Evolutionary conservation across 2,888 invertebrate genomes (phyloP), one percentile per base, ranked within the genome.

Genomic region (Meta bourneti): DNA sequence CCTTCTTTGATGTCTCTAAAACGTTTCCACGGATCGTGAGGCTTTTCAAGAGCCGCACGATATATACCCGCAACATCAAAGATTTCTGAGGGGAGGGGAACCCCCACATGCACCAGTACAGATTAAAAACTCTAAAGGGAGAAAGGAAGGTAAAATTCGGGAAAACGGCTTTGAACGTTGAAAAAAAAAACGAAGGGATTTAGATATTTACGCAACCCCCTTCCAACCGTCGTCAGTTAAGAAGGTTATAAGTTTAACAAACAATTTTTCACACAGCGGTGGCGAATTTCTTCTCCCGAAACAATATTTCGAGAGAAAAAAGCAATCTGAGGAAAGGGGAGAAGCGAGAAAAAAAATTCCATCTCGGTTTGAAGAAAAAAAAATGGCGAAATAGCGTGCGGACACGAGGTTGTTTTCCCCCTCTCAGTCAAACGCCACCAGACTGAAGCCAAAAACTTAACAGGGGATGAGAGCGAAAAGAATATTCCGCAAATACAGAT

Each of bases 221-320:
- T 9, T 9, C 61, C 61, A 16, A 61, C 61, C 61, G 61, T 69
- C 72, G 20, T 77, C 77, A 51, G 49, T 16, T 20, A 61, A 61
- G 61, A 79, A 79, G 79, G 79, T 79, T 79, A 79, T 79, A 79
- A 79, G 79, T 79, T 79, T 79, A 79, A 79, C 79, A 79, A 79
- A 79, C 79, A 61, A 79, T 79, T 79, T 79, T 79, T 79, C 79
- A 79, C 79, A 79, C 79, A 20, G 20, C 61, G 79, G 69, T 34
- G 61, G 1, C 54, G 20, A 79, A 79, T 79, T 79, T 79, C 79
- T 79, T 61, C 61, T 61, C 13, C 34, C 48, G 34, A 61, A 79
- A 79, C 61, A 61, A 79, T 79, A 79, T 79, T 79, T 61, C 52
- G 13, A 61, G 16, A 69, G 16, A 79, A 13, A 20, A 77, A 72